Base-by-base conservation (phyloP, 2,888 invertebrate genomes). In the Trachelus iudaicus region DNA sequence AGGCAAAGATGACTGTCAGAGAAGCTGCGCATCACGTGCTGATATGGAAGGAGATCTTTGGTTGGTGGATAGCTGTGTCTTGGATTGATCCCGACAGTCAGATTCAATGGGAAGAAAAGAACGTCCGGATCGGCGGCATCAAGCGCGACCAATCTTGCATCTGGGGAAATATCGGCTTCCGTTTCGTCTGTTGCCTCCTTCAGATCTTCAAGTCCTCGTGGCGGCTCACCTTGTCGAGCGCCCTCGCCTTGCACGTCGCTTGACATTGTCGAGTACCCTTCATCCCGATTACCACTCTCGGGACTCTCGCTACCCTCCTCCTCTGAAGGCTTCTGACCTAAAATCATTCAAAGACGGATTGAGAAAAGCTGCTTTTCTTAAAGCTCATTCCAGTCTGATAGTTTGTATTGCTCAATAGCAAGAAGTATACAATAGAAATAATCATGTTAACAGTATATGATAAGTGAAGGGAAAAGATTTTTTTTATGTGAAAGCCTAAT, bases 241-340 rank as follows among this genome's bases (percentile, higher is more conserved):
- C 95, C 94, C 86, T 95, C 95, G 0, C 95, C 95, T 90, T 96
- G 96, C 1, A 96, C 95, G 89, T 96, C 96, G 81, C 96, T 96
- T 15, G 96, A 96, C 96, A 96, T 96, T 6, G 96, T 96, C 80
- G 96, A 96, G 91, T 96, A 96, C 31, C 96, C 96, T 90, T 96
- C 96, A 92, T 96, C 96, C 84, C 96, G 94, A 83, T 95, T 95
- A 71, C 95, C 95, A 85, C 95, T 95, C 87, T 95, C 95, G 0
- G 95, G 95, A 80, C 95, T 95, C 89, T 96, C 95, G 83, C 94
- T 95, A 23, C 95, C 95, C 37, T 94, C 95, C 86, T 95, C 95
- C 80, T 95, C 94, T 78, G 93, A 94, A 79, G 94, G 94, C 79
- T 90, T 90, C 87, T 93, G 93, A 76, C 92, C 92, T 92, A 84